phyloP scores from a whole-genome alignment of 2,797 vertebrate species.

The Bryconaethiops microstoma region DNA sequence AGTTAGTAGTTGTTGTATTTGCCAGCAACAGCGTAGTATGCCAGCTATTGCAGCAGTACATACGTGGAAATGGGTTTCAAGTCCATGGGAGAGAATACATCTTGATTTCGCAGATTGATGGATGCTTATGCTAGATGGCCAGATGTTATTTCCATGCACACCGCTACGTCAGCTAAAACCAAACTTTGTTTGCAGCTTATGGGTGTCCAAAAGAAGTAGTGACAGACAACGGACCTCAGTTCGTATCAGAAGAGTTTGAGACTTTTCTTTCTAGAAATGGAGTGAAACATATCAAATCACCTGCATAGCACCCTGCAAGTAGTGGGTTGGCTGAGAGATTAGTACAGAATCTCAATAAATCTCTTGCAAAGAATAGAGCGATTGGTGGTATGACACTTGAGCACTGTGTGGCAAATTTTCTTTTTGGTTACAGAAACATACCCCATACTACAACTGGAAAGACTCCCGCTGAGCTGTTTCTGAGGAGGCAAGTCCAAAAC shows the following conservation, averaged over 20 bases:
- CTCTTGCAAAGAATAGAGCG: not conserved
- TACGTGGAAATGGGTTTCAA: conserved; percentile 22
- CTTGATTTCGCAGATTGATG: conserved; percentile 10
- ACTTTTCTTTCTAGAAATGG: not conserved
- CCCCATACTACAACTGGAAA: not conserved
- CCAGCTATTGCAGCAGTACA: conserved; percentile 21
- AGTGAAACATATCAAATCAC: too few species aligned
- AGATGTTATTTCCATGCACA: not conserved
- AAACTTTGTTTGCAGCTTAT: not conserved
- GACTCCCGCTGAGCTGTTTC: too few species aligned
- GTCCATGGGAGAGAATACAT: too few species aligned
- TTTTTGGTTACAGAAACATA: conserved; percentile 14
- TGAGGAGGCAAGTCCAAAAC: too few species aligned
- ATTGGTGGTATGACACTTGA: conserved; percentile 3
- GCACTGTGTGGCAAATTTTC: conserved; percentile 6
- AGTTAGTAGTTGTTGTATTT: conserved; percentile 27
- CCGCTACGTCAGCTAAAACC: not conserved
- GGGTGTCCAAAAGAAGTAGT: not conserved
- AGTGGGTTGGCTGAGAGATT: conserved; percentile 20
- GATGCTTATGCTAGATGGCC: conserved; percentile 10
- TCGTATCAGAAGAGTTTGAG: not conserved
- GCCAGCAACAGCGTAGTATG: conserved; percentile 40
- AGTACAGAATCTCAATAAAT: conserved; percentile 14
- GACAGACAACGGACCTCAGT: conserved; percentile 12
- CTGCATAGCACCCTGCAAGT: conserved; percentile 32